Evolutionary conservation across 2,888 invertebrate species (phyloP), one percentile per base, ranked within the genome.

Genomic region (Athalia cordata): DNA sequence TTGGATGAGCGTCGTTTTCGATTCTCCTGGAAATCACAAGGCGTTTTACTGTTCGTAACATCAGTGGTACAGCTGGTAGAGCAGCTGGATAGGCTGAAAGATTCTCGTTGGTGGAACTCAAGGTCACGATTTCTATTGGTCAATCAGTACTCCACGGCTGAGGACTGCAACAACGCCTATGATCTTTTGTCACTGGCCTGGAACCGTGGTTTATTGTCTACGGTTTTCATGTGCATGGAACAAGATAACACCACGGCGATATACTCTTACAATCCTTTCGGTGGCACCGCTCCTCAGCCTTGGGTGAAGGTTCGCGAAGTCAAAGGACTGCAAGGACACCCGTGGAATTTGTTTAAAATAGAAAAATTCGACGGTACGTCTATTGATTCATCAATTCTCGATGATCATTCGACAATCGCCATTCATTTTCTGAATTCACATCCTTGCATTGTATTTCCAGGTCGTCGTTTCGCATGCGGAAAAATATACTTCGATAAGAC

Each of bases 401-500:
- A 55, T 55, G 8, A 3, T 55, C 55, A 55, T 55, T 11, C n/a
- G 55, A 55, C 9, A 11, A 55, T 55, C 2, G 9, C 8, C 3
- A 3, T n/a, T 11, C 0, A 3, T 55, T 55, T 55, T 4, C 55
- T 3, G n/a, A 55, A 55, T 55, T 4, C 55, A n/a, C 11, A 49
- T 7, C 13, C 29, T 66, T 7, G 49, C 49, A 15, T 13, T 66
- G 59, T 7, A 7, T 62, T 29, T 72, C 13, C 57, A 72, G 72
- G 72, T 72, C 72, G 45, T 6, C 1, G 15, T n/a, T 9, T 9
- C 72, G 43, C 4, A 13, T 64, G 75, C 29, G 75, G 50, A 64
- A 52, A 11, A 6, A 52, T 75, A 75, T 75, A 62, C 45, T 75
- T 62, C 52, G 75, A 75, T 43, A 75, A 62, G 43, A 75, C 75